phyloP scores from a whole-genome alignment of 2,888 invertebrate species.

The Crematogaster levior region DNA sequence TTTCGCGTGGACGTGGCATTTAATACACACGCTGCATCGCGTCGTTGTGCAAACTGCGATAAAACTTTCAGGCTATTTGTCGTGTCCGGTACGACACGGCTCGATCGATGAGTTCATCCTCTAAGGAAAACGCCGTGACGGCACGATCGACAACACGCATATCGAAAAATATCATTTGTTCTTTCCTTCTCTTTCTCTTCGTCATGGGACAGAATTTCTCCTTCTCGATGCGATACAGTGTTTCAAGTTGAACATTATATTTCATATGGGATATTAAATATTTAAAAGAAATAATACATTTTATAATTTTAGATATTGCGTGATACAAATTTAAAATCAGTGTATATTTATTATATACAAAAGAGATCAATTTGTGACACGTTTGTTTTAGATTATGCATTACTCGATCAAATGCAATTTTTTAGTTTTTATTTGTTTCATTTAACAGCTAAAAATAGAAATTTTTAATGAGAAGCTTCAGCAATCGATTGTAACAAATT shows the following conservation, averaged over 20 bases:
- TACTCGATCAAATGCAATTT: too few species aligned
- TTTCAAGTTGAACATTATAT: background rate
- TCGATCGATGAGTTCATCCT: conserved; percentile 54
- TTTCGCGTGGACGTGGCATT: conserved; percentile 21
- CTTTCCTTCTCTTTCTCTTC: background rate
- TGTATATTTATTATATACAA: background rate
- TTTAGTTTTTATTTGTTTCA: background rate
- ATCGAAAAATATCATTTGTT: conserved; percentile 33
- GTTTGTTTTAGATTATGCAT: background rate
- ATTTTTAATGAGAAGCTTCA: background rate
- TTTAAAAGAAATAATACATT: background rate
- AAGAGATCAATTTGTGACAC: background rate
- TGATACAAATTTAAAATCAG: too few species aligned
- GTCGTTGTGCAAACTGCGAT: conserved; percentile 52
- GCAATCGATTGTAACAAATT: background rate
- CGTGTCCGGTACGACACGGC: conserved; percentile 31
- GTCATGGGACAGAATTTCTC: background rate
- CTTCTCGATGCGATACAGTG: background rate
- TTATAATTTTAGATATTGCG: background rate
- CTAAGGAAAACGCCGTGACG: conserved; percentile 24
- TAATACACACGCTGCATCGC: conserved; percentile 19
- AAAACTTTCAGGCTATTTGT: conserved; percentile 50
- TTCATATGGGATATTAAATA: background rate
- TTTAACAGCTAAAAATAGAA: background rate
- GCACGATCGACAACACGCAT: conserved; percentile 23